Base-by-base conservation (phyloP, 2,888 invertebrate species). In the Yponomeuta plumbellus region DNA sequence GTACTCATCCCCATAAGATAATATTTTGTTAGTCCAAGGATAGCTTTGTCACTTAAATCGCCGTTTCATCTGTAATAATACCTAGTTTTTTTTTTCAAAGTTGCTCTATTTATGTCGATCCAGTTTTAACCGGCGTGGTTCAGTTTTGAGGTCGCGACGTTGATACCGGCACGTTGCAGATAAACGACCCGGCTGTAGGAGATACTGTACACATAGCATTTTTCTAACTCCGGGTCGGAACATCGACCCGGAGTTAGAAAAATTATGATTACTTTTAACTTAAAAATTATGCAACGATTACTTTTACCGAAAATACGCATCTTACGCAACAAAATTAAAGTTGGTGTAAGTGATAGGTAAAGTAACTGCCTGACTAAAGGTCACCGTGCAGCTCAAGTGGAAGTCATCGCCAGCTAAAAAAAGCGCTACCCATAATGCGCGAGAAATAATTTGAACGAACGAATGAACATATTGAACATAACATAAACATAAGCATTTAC, bases 91-190 rank as follows among this genome's bases (percentile, higher is more conserved):
- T 17, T n/a, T 58, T 58, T 58, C 6, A 11, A 21, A 21, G 58
- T 21, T 17, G 44, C 22, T 58, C 58, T 58, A 21, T 21, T 58
- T 58, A 58, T 61, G 21, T 22, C 11, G 26, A 23, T 23, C 61
- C 39, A 17, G 61, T 26, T 61, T 61, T 10, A 11, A 61, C 10
- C 34, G 61, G 34, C 17, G 34, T n/a, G 23, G 61, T 61, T 61
- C 61, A n/a, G 61, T 61, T 61, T 13, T 61, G 13, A 61, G 61
- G 61, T 61, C 61, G 23, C 23, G n/a, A 39, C 61, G 17, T 52
- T 61, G 34, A 61, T n/a, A 61, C 23, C 17, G 8, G 23, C 59
- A 59, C 21, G 21, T 11, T 59, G 59, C 10, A 59, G 59, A 59
- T 59, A 59, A 23, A 11, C 22, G 2, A 21, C 6, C 23, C 59